Percentiles rank a stretch among this genome's conserved stretches.
These are phyloP conservation scores for Chrysomallon squamiferum DNA, from an alignment of 1,140 invertebrate genomes.

Conservation along the genomic window DNA sequence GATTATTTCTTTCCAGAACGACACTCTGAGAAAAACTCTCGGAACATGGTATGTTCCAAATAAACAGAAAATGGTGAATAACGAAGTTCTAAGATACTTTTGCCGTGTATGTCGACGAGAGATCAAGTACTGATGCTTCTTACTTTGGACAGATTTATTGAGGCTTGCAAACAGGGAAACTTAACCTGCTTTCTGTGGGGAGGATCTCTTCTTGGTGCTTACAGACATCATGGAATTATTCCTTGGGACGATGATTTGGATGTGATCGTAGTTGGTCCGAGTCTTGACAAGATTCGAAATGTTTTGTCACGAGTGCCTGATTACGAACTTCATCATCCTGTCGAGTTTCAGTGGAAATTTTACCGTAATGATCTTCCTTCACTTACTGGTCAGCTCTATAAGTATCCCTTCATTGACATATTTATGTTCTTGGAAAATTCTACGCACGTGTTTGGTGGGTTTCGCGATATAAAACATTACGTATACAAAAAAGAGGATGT, in stretches of 20 bases:
- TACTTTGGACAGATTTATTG: slow-evolving; percentile 11
- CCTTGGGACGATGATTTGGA: slow-evolving; percentile 50
- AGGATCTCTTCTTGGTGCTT: slow-evolving; percentile 37
- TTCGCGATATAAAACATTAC: no score
- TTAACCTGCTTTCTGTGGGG: slow-evolving; percentile 34
- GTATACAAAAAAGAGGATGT: no score
- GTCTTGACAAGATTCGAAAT: not conserved
- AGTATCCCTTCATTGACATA: no score
- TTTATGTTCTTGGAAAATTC: no score
- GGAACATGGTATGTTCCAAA: no score
- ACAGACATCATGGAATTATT: slow-evolving; percentile 36
- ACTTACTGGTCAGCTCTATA: no score
- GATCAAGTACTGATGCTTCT: not conserved
- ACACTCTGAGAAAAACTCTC: no score
- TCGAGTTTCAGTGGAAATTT: slow-evolving; percentile 22
- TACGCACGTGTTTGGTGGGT: no score
- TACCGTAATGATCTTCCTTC: not conserved
- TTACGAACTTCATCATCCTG: slow-evolving; percentile 6
- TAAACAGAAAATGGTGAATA: no score
- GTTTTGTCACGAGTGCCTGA: slow-evolving; percentile 5
- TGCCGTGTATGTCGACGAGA: not conserved
- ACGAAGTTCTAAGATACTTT: slow-evolving; percentile 17
- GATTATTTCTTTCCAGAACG: no score
- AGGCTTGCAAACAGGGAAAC: slow-evolving; percentile 5
- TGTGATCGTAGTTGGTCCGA: slow-evolving; percentile 24